These are phyloP conservation scores for Acromyrmex charruanus DNA, from an alignment of 1,140 invertebrate genomes.

Conservation along the genomic window DNA sequence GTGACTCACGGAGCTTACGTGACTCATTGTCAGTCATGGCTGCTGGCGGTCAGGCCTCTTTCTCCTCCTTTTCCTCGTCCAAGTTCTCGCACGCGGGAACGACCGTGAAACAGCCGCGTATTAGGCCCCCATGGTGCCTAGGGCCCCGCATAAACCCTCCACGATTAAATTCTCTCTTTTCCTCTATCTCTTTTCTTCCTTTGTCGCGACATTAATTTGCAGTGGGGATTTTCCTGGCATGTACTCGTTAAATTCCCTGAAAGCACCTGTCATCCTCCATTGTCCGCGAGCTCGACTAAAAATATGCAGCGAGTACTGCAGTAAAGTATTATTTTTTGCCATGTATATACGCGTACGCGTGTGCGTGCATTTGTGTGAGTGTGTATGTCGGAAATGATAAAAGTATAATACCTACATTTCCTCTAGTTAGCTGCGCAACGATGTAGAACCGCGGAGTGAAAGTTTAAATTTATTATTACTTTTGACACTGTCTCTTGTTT, in stretches of 20 bases:
- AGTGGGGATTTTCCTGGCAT: conserved; percentile 17
- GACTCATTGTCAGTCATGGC: conserved; percentile 70
- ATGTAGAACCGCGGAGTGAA: neutral
- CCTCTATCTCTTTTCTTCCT: neutral
- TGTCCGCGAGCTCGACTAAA: conserved; percentile 31
- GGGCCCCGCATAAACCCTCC: neutral
- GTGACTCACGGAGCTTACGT: conserved; percentile 74
- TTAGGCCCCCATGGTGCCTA: neutral
- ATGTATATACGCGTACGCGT: neutral
- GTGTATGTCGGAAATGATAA: conserved; percentile 30
- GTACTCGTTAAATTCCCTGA: conserved; percentile 45
- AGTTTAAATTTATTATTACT: conserved; percentile 16
- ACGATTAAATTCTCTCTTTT: conserved; percentile 31
- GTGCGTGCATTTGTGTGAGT: neutral
- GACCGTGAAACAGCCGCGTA: conserved; percentile 1
- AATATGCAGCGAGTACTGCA: conserved; percentile 1
- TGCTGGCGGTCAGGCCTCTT: conserved; percentile 13
- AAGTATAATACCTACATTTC: conserved; percentile 2
- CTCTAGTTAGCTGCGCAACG: conserved; percentile 1
- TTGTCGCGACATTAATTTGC: conserved; percentile 22
- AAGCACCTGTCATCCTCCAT: conserved; percentile 44
- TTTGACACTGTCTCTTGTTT: neutral
- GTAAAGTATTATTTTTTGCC: conserved; percentile 9
- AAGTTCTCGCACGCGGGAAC: conserved; percentile 18
- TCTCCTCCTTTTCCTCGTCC: neutral